These are phyloP conservation scores for Pangasius sanitwongsei DNA, from an alignment of 2,797 vertebrate genomes.

Conservation along the genomic window DNA sequence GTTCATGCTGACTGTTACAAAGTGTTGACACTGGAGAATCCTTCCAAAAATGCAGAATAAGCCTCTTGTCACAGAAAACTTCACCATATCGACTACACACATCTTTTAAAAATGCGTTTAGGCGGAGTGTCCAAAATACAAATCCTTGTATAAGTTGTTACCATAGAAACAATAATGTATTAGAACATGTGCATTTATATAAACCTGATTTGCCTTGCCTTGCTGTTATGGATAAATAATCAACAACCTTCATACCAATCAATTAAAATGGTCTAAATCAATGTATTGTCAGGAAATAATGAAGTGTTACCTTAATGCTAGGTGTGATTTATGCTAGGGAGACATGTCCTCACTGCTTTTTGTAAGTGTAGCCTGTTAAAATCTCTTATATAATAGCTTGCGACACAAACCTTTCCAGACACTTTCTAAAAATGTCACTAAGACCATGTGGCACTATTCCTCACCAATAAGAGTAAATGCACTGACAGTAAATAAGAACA, in stretches of 20 bases:
- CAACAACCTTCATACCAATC: neutral
- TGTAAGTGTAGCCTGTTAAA: conserved; percentile 10
- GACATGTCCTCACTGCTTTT: conserved; percentile 1
- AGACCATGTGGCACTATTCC: conserved; percentile 3
- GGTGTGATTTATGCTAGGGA: neutral
- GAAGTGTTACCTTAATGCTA: neutral
- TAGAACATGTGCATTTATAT: neutral
- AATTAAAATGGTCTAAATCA: neutral
- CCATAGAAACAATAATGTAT: neutral
- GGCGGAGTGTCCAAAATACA: neutral
- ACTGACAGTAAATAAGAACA: conserved; percentile 30
- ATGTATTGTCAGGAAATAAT: conserved; percentile 1
- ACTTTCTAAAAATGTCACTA: conserved; percentile 26
- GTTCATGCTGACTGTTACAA: neutral
- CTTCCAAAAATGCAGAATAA: neutral
- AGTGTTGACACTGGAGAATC: neutral
- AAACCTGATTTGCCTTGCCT: neutral
- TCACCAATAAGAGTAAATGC: conserved; percentile 21
- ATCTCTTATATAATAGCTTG: conserved; percentile 58
- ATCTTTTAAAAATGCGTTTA: neutral
- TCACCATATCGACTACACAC: neutral
- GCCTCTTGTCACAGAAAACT: neutral
- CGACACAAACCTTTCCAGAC: conserved; percentile 8
- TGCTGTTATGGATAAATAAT: neutral
- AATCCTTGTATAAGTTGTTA: neutral